These are phyloP conservation scores for Sturmia bella DNA, from an alignment of 2,888 invertebrate species.

Conservation along the genomic window DNA sequence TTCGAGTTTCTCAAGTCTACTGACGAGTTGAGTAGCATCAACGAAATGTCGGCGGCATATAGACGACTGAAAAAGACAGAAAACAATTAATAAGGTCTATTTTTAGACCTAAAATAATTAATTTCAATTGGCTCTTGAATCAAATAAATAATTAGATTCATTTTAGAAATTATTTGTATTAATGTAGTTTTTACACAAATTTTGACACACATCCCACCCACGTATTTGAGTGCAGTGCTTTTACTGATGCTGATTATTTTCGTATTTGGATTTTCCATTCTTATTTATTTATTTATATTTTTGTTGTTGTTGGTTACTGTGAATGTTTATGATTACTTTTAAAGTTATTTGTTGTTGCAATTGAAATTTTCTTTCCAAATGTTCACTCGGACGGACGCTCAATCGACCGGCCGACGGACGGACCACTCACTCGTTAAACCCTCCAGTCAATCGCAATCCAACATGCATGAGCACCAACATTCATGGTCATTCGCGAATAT, in stretches of 20 bases:
- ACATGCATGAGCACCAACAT: not conserved
- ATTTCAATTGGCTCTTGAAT: too few species aligned
- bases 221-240: slow-evolving; percentile 6
- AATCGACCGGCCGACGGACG: slow-evolving; percentile 4
- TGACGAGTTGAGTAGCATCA: too few species aligned
- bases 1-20: too few species aligned
- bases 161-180: too few species aligned
- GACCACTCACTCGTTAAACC: not conserved
- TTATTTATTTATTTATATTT: slow-evolving; percentile 36
- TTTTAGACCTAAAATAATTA: too few species aligned
- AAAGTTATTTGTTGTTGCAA: slow-evolving; percentile 34
- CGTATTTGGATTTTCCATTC: not conserved
- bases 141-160: too few species aligned
- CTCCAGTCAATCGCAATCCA: not conserved
- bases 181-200: too few species aligned
- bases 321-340: slow-evolving; percentile 37
- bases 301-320: slow-evolving; percentile 8
- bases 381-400: slow-evolving; percentile 17
- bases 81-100: too few species aligned
- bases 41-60: too few species aligned
- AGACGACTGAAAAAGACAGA: too few species aligned
- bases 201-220: slow-evolving; percentile 3
- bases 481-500: slow-evolving; percentile 22
- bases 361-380: slow-evolving; percentile 41
- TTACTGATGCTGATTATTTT: slow-evolving; percentile 2